Evolutionary conservation across 2,888 invertebrate species (phyloP), one percentile per base, ranked within the genome.

Genomic region (Tetrapedia diversipes): DNA sequence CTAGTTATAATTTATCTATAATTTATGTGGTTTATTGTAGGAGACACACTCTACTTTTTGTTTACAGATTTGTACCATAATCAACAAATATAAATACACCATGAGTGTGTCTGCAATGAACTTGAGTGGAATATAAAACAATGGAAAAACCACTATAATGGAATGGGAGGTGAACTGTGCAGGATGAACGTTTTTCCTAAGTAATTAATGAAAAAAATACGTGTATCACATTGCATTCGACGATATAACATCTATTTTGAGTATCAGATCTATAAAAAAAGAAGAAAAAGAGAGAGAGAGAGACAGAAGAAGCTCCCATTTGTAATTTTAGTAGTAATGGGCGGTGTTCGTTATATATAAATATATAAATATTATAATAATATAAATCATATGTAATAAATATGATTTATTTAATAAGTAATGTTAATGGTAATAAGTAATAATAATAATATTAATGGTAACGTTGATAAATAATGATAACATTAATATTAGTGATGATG

Each of bases 241-340:
- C 85, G 88, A 89, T 88, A 89, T 89, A 88, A 89, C 88, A 89
- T 87, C 88, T 89, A 89, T 90, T 89, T 89, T 88, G 87, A 88
- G 87, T 88, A 87, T 86, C 85, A 86, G 82, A 86, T 88, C 86
- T 87, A 84, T 85, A 74, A 63, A 82, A 75, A 83, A 80, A 79
- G 73, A 65, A 59, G 56, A 79, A 79, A 86, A 78, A 82, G 59
- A 61, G 45, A 47, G 29, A 75, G 19, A 73, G 63, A 72, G 56
- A 72, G 51, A 74, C 73, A 74, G 54, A 65, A 80, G 82, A 83
- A 86, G 73, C 78, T 90, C 89, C 89, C 89, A 89, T 91, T 91
- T 91, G 89, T 90, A 90, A 91, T 91, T 90, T 89, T 90, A 90
- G 90, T 91, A 91, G 89, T 89, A 89, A 78, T 90, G 91, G 90